A percentile compares a stretch with the other conserved stretches of the same genome.
Evolutionary conservation across 2,113 vertebrate species (phyloP).

Genomic region (Halichoerus grypus): DNA sequence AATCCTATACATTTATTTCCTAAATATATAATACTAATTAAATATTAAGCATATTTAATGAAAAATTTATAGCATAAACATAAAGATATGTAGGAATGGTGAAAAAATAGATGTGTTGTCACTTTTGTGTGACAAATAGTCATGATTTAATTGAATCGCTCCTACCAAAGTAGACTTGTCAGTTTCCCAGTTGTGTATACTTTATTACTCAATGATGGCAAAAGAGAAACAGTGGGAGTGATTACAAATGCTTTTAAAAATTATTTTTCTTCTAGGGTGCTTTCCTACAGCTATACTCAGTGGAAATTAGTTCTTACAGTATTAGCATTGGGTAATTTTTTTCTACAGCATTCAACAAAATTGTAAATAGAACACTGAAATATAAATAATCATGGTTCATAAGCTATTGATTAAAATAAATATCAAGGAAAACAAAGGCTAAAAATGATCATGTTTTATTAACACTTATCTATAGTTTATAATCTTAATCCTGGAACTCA

Average conservation of each 20-base stretch:
- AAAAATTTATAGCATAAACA: background rate
- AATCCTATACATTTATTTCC: background rate
- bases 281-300: background rate
- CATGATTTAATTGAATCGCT: slow-evolving; percentile 1
- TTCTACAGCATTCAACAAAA: slow-evolving; percentile 31
- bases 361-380: slow-evolving; percentile 37
- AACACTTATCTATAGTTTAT: background rate
- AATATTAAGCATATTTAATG: background rate
- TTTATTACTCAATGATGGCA: background rate
- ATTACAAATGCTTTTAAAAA: background rate
- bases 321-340: slow-evolving; percentile 61
- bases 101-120: background rate
- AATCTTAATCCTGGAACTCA: background rate
- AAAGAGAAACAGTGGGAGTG: background rate
- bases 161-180: background rate
- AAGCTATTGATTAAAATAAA: slow-evolving; percentile 71
- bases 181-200: background rate
- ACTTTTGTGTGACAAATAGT: background rate
- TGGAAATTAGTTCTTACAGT: slow-evolving; percentile 34
- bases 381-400: slow-evolving; percentile 66
- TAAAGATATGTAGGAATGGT: background rate
- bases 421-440: slow-evolving; percentile 12
- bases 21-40: background rate
- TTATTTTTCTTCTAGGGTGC: background rate
- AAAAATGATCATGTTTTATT: slow-evolving; percentile 67